A percentile compares a stretch with the other conserved stretches of the same genome.
Evolutionary conservation across 2,113 vertebrate species (phyloP).

Genomic region (Brachyhypopomus gauderio): DNA sequence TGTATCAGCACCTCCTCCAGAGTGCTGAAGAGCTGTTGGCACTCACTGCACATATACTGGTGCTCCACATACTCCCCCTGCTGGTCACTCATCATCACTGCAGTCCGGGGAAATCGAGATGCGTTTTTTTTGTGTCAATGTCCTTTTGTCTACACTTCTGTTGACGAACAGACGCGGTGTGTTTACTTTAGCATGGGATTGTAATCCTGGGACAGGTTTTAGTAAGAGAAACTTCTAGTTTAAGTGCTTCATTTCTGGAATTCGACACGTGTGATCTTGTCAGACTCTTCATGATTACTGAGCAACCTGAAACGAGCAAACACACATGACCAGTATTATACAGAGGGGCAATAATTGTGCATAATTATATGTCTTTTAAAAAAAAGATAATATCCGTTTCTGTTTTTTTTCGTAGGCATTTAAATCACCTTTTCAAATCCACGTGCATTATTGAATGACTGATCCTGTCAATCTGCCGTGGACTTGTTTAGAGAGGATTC

Average conservation of each 20-base stretch:
- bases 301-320: slow-evolving; percentile 38
- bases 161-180: not conserved
- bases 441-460: too few species aligned
- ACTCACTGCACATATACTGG: slow-evolving; percentile 92
- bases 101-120: not conserved
- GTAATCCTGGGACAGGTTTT: not conserved
- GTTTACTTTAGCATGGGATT: not conserved
- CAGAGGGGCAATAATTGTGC: too few species aligned
- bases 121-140: not conserved
- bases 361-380: too few species aligned
- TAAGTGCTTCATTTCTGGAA: not conserved
- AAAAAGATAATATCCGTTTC: too few species aligned
- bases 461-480: too few species aligned
- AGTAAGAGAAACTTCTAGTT: not conserved
- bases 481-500: too few species aligned
- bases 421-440: too few species aligned
- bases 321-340: not conserved
- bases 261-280: not conserved
- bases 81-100: slow-evolving; percentile 66
- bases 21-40: slow-evolving; percentile 83
- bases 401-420: too few species aligned
- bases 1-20: slow-evolving; percentile 87
- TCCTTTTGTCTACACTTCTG: not conserved
- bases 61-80: slow-evolving; percentile 80
- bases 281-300: slow-evolving; percentile 4